These are phyloP conservation scores for Hoplodrina blanda DNA, from an alignment of 2,888 invertebrate genomes.

Conservation along the genomic window DNA sequence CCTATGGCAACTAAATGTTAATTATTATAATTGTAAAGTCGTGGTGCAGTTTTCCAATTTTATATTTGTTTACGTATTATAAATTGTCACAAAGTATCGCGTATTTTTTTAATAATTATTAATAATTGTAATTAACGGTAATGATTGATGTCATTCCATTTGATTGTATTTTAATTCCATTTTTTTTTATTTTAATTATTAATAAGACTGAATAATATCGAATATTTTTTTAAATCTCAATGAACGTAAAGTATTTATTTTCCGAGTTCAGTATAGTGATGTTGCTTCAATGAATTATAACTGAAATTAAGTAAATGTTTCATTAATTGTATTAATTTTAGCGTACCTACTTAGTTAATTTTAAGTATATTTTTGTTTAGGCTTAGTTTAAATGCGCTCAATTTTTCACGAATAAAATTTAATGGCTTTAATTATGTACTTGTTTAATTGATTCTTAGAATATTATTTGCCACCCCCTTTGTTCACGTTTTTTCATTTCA, in stretches of 20 bases:
- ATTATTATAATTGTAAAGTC: conserved; percentile 3
- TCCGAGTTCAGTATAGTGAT: conserved; percentile 35
- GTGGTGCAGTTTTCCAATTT: conserved; percentile 45
- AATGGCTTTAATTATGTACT: conserved; percentile 80
- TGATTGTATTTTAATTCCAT: conserved; percentile 63
- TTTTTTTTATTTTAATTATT: conserved; percentile 62
- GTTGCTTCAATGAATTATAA: conserved; percentile 57
- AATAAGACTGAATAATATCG: conserved; percentile 68
- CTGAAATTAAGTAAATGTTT: conserved; percentile 62
- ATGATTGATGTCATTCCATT: conserved; percentile 63
- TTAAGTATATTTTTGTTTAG: conserved; percentile 76
- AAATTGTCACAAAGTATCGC: conserved; percentile 11
- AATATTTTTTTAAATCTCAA: conserved; percentile 65
- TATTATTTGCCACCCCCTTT: no score
- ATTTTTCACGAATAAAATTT: conserved; percentile 87
- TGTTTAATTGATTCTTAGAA: conserved; percentile 37
- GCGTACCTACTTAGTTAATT: conserved; percentile 68
- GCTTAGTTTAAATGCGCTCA: conserved; percentile 86
- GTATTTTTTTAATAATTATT: conserved; percentile 27
- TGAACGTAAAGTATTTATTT: conserved; percentile 65
- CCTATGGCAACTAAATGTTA: conserved; percentile 4
- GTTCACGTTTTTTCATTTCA: no score
- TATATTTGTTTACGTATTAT: conserved; percentile 31
- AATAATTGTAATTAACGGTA: conserved; percentile 52
- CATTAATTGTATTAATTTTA: conserved; percentile 70